These are phyloP conservation scores for Neopipo cinnamomea DNA, from an alignment of 2,113 vertebrate genomes.

Conservation along the genomic window DNA sequence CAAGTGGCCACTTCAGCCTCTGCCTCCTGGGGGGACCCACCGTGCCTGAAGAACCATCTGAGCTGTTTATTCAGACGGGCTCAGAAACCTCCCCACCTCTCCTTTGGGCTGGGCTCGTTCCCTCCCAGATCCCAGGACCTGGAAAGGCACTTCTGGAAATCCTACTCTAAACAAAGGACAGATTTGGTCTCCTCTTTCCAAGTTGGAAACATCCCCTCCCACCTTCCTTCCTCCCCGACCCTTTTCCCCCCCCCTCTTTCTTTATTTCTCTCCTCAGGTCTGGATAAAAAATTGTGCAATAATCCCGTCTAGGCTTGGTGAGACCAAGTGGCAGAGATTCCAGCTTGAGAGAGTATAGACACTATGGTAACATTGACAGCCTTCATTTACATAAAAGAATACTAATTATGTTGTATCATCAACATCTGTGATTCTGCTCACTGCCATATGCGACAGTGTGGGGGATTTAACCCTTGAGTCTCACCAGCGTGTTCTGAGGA, in stretches of 20 bases:
- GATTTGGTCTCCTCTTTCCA: neutral
- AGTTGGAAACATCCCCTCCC: neutral
- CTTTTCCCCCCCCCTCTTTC: neutral
- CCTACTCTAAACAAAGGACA: conserved; percentile 15
- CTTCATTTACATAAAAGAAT: conserved; percentile 82
- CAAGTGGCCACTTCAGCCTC: conserved; percentile 18
- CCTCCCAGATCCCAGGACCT: neutral
- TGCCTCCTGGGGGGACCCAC: neutral
- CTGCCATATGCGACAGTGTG: conserved; percentile 73
- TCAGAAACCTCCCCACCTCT: neutral
- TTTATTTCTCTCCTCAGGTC: neutral
- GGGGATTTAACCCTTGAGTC: conserved; percentile 74
- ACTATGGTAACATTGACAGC: conserved; percentile 76
- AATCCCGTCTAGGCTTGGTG: conserved; percentile 31
- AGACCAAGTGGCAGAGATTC: conserved; percentile 65
- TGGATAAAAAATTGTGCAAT: neutral
- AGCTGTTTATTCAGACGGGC: neutral
- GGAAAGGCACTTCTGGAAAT: conserved; percentile 9
- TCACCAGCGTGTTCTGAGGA: neutral
- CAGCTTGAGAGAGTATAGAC: conserved; percentile 63
- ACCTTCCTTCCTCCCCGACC: neutral
- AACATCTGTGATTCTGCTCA: conserved; percentile 80
- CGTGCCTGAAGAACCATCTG: neutral
- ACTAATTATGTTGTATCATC: conserved; percentile 80
- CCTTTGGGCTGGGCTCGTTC: neutral